Percentiles rank a stretch among this genome's conserved stretches.
These are phyloP conservation scores for Trochalopteron elliotii DNA, from an alignment of 2,113 vertebrate species.

Conservation along the genomic window DNA sequence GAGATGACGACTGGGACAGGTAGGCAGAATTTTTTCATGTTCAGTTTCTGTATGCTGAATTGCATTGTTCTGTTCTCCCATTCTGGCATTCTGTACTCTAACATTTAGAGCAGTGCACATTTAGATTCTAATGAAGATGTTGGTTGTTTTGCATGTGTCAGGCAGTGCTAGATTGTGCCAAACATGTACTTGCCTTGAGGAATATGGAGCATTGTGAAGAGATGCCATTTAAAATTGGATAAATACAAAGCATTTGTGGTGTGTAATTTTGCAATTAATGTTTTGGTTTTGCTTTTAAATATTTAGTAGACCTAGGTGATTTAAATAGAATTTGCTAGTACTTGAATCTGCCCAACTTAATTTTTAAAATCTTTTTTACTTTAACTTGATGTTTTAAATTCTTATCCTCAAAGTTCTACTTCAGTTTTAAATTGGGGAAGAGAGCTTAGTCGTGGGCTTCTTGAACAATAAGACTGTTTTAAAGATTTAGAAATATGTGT, in stretches of 20 bases:
- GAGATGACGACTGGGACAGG: conserved; percentile 91
- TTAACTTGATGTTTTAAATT: neutral
- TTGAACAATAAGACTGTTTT: neutral
- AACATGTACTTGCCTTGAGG: neutral
- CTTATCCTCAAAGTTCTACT: neutral
- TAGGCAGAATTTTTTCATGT: conserved; percentile 31
- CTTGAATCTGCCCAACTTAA: neutral
- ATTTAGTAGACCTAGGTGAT: neutral
- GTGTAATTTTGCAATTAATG: neutral
- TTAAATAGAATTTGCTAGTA: neutral
- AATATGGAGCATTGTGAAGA: neutral
- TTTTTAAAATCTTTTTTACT: neutral
- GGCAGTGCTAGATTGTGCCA: neutral
- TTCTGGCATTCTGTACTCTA: neutral
- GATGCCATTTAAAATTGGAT: neutral
- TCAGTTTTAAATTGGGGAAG: neutral
- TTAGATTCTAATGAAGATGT: conserved; percentile 45
- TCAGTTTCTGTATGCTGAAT: neutral
- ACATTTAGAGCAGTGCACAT: neutral
- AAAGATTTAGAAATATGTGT: neutral
- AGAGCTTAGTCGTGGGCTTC: neutral
- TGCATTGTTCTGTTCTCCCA: neutral
- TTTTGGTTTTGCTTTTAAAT: neutral
- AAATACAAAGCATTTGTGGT: neutral
- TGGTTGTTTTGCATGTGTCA: neutral